Evolutionary conservation across 2,888 invertebrate species (phyloP).

Genomic region (Drosophila affinis): DNA sequence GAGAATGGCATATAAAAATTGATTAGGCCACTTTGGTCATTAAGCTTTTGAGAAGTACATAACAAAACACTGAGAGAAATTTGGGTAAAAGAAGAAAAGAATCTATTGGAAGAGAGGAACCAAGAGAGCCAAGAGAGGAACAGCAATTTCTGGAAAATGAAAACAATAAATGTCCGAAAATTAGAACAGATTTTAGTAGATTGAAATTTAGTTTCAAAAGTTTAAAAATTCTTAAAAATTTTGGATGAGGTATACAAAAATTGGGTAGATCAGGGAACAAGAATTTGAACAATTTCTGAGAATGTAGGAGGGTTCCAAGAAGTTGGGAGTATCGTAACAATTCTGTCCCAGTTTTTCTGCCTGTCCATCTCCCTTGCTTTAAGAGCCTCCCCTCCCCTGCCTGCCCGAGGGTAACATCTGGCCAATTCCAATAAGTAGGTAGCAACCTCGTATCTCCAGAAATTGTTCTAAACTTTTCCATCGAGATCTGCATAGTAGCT

Average conservation of each 20-base stretch:
- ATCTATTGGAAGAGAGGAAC: accelerated
- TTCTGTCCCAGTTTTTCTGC: neutral
- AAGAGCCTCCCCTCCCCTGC: no score
- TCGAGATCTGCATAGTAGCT: neutral
- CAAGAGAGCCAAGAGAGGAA: no score
- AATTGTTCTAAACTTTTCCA: neutral
- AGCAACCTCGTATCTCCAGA: neutral
- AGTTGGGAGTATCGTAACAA: neutral
- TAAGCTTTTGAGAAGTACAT: neutral
- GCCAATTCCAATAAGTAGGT: neutral
- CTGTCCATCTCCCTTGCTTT: neutral
- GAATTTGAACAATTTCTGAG: no score
- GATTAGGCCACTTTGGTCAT: conserved; percentile 43
- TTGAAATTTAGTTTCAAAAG: neutral
- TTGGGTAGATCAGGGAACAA: no score
- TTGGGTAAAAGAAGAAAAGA: neutral
- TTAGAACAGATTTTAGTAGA: neutral
- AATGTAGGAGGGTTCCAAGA: no score
- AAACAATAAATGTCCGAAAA: neutral
- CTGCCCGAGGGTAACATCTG: neutral
- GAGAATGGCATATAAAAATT: conserved; percentile 20
- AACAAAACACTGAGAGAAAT: neutral
- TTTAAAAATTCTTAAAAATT: no score
- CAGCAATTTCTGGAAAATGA: neutral
- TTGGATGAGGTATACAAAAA: no score